Evolutionary conservation across 1,140 invertebrate genomes (phyloP).

Genomic region (Popillia japonica): DNA sequence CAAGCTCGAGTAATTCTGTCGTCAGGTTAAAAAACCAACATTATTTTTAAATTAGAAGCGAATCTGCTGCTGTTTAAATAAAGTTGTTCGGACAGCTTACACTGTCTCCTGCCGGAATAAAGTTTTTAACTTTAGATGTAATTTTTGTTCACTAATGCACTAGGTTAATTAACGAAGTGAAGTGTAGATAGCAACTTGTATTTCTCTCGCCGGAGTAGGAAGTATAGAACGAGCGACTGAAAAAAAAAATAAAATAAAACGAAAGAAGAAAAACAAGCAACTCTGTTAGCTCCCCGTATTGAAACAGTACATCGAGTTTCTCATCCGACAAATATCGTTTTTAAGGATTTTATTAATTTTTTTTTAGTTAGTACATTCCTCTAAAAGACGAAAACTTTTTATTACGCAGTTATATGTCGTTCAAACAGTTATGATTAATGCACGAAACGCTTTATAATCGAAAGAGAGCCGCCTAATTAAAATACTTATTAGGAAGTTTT

Average conservation of each 20-base stretch:
- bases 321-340: not conserved
- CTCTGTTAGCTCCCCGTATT: not conserved
- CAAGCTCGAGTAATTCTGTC: too few relatives aligned
- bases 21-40: not conserved
- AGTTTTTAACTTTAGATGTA: not conserved
- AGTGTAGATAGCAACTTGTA: not conserved
- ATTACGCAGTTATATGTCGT: not conserved
- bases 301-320: not conserved
- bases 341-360: not conserved
- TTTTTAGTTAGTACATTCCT: not conserved
- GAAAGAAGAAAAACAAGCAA: too few relatives aligned
- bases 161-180: not conserved
- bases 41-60: not conserved
- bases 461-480: slow-evolving; percentile 18
- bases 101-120: not conserved
- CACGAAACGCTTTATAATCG: not conserved
- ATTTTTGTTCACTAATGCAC: not conserved
- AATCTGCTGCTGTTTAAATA: not conserved
- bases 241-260: not conserved
- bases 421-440: not conserved
- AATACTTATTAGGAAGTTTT: slow-evolving; percentile 27
- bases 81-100: not conserved
- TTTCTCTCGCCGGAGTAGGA: not conserved
- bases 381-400: not conserved
- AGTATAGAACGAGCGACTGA: not conserved